Evolutionary conservation across 2,113 vertebrate species (phyloP).

Genomic region (Pangasianodon gigas): DNA sequence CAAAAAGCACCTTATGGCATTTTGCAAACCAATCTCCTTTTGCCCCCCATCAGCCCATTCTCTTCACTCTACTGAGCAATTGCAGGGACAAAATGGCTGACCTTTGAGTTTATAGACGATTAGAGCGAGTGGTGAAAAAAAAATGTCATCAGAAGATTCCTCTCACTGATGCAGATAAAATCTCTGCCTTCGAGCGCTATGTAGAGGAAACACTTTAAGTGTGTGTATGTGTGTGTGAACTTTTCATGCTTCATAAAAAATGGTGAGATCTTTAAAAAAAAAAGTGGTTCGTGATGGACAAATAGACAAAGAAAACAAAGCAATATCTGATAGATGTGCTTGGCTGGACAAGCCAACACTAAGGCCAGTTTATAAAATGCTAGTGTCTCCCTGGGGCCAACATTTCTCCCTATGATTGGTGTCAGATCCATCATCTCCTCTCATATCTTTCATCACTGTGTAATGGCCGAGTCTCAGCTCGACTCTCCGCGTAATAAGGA

Average conservation of each 20-base stretch:
- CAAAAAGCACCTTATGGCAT: constrained; percentile 49
- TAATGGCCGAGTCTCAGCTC: background rate
- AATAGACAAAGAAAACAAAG: constrained; percentile 37
- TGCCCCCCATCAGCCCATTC: constrained; percentile 49
- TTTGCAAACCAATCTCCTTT: constrained; percentile 58
- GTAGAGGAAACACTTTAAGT: background rate
- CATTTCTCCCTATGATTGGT: constrained; percentile 6
- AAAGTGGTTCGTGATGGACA: constrained; percentile 48
- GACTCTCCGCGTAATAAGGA: constrained; percentile 14
- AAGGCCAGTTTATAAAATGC: constrained; percentile 32
- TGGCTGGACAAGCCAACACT: constrained; percentile 10
- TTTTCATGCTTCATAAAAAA: constrained; percentile 67
- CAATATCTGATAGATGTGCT: constrained; percentile 27
- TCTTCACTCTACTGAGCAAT: constrained; percentile 63
- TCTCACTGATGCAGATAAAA: constrained; percentile 48
- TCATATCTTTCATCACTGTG: constrained; percentile 32
- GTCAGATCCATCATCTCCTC: constrained; percentile 33
- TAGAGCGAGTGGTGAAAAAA: constrained; percentile 52
- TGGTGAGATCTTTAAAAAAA: constrained; percentile 47
- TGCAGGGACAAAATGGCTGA: constrained; percentile 60
- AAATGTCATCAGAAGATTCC: constrained; percentile 55
- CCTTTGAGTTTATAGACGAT: constrained; percentile 75
- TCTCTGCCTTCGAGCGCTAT: background rate
- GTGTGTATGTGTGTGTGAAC: constrained; percentile 57
- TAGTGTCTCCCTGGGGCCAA: constrained; percentile 18